Evolutionary conservation across 2,113 vertebrate species (phyloP).

Genomic region (Conger conger): DNA sequence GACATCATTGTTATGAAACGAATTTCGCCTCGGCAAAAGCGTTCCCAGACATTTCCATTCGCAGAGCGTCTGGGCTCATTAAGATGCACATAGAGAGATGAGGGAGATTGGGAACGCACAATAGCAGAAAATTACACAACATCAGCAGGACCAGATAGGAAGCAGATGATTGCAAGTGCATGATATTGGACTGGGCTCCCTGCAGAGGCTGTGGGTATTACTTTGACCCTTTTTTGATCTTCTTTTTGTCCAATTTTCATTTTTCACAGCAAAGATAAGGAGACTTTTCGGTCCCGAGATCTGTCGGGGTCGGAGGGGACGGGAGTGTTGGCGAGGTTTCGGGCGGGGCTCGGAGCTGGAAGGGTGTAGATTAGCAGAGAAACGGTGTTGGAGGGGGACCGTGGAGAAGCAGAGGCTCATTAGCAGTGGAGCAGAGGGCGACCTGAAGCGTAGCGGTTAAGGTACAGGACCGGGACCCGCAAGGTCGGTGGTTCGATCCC

Average conservation of each 20-base stretch:
- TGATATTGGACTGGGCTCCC: background rate
- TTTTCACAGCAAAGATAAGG: background rate
- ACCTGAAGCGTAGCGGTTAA: background rate
- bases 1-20: background rate
- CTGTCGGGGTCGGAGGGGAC: background rate
- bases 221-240: background rate
- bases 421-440: background rate
- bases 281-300: background rate
- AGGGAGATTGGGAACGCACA: background rate
- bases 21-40: background rate
- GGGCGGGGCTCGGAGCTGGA: background rate
- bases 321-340: background rate
- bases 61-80: background rate
- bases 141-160: background rate
- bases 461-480: no score
- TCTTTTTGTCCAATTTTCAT: background rate
- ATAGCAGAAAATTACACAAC: background rate
- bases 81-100: background rate
- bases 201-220: background rate
- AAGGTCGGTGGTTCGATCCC: no score
- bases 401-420: background rate
- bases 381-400: background rate
- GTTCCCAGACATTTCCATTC: background rate
- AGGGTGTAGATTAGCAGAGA: background rate
- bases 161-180: background rate